Evolutionary conservation across 2,113 vertebrate genomes (phyloP).

Genomic region (Tragelaphus strepsiceros): DNA sequence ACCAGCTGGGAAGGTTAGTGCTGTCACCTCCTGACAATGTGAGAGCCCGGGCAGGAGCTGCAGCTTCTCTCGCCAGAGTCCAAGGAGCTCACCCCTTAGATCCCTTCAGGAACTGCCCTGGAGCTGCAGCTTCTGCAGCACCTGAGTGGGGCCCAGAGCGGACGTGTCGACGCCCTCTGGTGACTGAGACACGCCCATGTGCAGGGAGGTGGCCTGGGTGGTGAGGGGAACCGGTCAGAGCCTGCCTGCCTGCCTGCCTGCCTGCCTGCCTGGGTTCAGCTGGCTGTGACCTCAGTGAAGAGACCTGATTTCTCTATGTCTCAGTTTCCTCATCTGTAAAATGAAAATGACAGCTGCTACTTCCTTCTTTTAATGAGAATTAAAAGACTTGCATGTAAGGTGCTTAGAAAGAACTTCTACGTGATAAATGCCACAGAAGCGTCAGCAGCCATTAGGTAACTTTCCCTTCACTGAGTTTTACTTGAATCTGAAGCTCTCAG

Average conservation of each 20-base stretch:
- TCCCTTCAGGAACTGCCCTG: fast-evolving
- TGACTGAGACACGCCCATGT: background rate
- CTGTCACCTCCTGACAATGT: background rate
- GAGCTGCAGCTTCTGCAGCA: fast-evolving
- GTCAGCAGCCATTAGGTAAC: fast-evolving
- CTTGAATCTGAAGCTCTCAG: background rate
- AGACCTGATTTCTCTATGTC: background rate
- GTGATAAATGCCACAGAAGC: fast-evolving
- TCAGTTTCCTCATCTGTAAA: background rate
- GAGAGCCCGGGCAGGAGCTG: background rate
- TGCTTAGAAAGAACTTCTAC: fast-evolving
- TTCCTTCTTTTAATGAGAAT: too few species aligned
- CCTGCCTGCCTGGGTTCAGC: background rate
- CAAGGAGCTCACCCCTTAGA: too few species aligned
- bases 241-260: too few species aligned
- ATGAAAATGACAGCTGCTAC: background rate
- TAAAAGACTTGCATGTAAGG: fast-evolving
- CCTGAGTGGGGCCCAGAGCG: fast-evolving
- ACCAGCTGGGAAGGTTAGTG: background rate
- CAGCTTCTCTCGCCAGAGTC: background rate
- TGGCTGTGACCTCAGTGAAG: background rate
- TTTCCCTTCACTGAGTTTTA: background rate
- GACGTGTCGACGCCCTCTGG: too few species aligned
- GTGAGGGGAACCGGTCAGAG: background rate
- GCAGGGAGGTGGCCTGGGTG: background rate